A percentile compares a stretch with the other conserved stretches of the same genome.
Conservation (phyloP, 2,797 vertebrate genomes). For the Sebastolobus altivelis region DNA sequence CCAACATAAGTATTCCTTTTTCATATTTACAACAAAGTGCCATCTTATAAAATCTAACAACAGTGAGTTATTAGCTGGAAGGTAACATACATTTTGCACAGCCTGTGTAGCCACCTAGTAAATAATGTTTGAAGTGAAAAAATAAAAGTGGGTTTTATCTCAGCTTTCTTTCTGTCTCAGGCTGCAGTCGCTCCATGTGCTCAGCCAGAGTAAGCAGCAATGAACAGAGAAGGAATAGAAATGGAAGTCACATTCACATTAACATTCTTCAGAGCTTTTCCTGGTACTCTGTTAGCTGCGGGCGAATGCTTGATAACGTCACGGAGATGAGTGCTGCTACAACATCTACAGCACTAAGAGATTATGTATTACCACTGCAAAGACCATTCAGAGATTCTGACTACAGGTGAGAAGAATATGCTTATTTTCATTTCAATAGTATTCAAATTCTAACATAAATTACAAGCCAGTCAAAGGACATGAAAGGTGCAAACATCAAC, state of each 20-base stretch:
- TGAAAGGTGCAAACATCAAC: conserved; percentile 26
- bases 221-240: conserved; percentile 45
- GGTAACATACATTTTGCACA: conserved; percentile 39
- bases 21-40: conserved; percentile 9
- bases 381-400: conserved; percentile 45
- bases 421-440: conserved; percentile 42
- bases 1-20: neutral
- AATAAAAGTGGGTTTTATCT: conserved; percentile 33
- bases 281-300: conserved; percentile 51
- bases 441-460: conserved; percentile 43
- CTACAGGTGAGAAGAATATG: conserved; percentile 48
- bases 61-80: conserved; percentile 14
- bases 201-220: conserved; percentile 40
- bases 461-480: conserved; percentile 10
- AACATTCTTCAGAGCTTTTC: conserved; percentile 57
- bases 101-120: conserved; percentile 13
- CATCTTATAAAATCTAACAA: conserved; percentile 29
- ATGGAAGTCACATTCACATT: conserved; percentile 63
- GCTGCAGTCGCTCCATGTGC: conserved; percentile 41
- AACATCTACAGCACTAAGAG: conserved; percentile 45
- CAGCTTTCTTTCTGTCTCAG: conserved; percentile 30
- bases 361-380: conserved; percentile 51
- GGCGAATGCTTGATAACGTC: conserved; percentile 61
- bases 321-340: conserved; percentile 61
- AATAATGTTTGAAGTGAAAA: conserved; percentile 13